A percentile compares a stretch with the other conserved stretches of the same genome.
phyloP scores from a whole-genome alignment of 2,797 vertebrate species.

The Myotis pilosus region DNA sequence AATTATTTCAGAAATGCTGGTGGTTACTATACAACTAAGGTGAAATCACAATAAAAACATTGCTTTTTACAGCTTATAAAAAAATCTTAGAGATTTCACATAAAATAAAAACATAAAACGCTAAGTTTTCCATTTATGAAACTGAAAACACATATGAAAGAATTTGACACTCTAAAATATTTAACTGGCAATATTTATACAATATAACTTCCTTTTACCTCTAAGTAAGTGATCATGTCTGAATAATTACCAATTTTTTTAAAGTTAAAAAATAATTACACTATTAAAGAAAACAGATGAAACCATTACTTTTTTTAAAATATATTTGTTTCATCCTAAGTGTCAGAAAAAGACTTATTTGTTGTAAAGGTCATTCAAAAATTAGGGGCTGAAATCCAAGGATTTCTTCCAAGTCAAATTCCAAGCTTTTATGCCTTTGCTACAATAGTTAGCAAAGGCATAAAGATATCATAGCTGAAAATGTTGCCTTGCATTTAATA shows the following conservation, averaged over 20 bases:
- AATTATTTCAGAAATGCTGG: background rate
- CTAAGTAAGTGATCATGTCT: background rate
- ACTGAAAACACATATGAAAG: background rate
- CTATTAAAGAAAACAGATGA: background rate
- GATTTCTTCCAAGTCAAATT: background rate
- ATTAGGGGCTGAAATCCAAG: slow-evolving; percentile 32
- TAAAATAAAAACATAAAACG: background rate
- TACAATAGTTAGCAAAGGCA: background rate
- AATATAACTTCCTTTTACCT: background rate
- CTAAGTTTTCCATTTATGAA: background rate
- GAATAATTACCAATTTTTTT: background rate
- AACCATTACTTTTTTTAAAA: background rate
- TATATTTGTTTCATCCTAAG: background rate
- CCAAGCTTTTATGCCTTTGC: background rate
- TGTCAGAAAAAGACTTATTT: background rate
- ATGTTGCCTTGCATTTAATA: background rate
- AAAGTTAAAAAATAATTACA: background rate
- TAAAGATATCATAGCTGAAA: background rate
- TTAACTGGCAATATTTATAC: background rate
- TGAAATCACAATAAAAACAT: background rate
- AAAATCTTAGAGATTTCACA: background rate
- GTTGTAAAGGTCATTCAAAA: slow-evolving; percentile 17
- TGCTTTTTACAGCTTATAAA: background rate
- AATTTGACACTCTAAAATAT: background rate
- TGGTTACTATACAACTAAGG: background rate